Conservation (phyloP, 2,797 vertebrate species). For the Acridotheres tristis region DNA sequence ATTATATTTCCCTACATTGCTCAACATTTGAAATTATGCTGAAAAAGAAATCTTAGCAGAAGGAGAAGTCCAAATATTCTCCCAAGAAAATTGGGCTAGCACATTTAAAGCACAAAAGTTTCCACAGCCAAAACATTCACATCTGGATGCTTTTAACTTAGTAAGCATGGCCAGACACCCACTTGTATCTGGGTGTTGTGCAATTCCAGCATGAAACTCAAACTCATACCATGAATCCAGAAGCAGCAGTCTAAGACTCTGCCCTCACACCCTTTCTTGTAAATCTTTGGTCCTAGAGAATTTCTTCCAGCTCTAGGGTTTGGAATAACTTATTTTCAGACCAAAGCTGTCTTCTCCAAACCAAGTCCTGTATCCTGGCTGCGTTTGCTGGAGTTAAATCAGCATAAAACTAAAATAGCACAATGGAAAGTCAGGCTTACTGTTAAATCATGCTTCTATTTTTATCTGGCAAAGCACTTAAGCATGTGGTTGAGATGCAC, state of each 20-base stretch:
- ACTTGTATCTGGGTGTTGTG: slow-evolving; percentile 47
- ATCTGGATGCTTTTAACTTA: slow-evolving; percentile 65
- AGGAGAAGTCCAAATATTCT: not conserved
- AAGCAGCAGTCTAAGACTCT: slow-evolving; percentile 3
- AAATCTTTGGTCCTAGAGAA: slow-evolving; percentile 30
- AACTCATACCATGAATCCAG: slow-evolving; percentile 18
- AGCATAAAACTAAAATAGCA: slow-evolving; percentile 60
- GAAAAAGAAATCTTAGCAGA: not conserved
- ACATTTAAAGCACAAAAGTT: slow-evolving; percentile 20
- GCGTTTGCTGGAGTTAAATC: slow-evolving; percentile 45
- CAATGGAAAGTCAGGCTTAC: slow-evolving; percentile 56
- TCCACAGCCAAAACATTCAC: slow-evolving; percentile 53
- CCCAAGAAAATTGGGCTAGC: slow-evolving; percentile 6
- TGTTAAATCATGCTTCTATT: slow-evolving; percentile 64
- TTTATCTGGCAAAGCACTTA: slow-evolving; percentile 48
- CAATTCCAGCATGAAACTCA: slow-evolving; percentile 42
- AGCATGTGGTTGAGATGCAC: slow-evolving; percentile 10
- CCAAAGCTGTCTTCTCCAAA: slow-evolving; percentile 37
- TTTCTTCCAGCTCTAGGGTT: slow-evolving; percentile 37
- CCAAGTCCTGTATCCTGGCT: slow-evolving; percentile 25
- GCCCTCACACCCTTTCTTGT: slow-evolving; percentile 48
- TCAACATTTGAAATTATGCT: not conserved
- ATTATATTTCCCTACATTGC: not conserved
- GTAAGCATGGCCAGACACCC: slow-evolving; percentile 49
- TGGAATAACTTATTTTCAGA: slow-evolving; percentile 30